Percentiles rank a stretch among this genome's conserved stretches.
Conservation (phyloP, 2,113 vertebrate species). For the Mesitornis unicolor region DNA sequence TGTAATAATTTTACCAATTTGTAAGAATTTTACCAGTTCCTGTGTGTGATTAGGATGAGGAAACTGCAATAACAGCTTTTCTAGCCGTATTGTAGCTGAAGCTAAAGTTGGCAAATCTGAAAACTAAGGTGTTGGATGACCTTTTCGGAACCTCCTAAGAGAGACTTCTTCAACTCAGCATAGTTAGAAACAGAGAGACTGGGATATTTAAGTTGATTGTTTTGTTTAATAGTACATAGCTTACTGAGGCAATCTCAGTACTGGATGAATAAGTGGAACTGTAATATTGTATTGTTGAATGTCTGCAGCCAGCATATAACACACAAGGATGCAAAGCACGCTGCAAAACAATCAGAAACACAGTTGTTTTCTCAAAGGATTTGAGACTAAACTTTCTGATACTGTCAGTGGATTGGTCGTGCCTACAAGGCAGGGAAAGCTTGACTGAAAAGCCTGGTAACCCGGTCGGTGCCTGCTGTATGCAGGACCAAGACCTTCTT, state of each 20-base stretch:
- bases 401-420: neutral
- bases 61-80: neutral
- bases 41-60: neutral
- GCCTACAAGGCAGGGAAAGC: neutral
- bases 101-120: neutral
- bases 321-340: neutral
- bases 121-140: neutral
- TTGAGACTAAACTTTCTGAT: neutral
- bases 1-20: neutral
- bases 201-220: neutral
- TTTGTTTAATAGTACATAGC: neutral
- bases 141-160: neutral
- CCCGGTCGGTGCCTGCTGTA: accelerated
- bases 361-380: neutral
- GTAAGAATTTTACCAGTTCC: neutral
- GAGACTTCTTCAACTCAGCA: neutral
- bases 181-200: neutral
- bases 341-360: neutral
- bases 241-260: neutral
- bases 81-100: neutral
- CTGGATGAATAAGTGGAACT: neutral
- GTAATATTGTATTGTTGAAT: neutral
- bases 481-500: neutral
- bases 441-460: neutral
- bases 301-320: neutral